These are phyloP conservation scores for Theodoxus fluviatilis DNA, from an alignment of 2,888 invertebrate genomes.

Conservation along the genomic window DNA sequence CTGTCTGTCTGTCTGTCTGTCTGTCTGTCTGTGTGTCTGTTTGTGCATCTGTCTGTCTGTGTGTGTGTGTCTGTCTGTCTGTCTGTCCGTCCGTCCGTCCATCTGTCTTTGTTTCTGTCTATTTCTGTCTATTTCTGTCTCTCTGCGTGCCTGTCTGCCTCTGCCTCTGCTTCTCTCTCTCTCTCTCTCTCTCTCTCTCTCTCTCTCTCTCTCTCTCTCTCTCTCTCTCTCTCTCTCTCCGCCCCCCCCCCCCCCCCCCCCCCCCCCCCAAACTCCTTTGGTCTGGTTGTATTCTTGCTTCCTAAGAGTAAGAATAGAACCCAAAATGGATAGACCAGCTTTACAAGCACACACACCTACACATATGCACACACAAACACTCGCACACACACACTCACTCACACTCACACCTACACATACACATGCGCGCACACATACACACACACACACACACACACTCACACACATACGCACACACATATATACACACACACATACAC, in stretches of 20 bases:
- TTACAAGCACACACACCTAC: not conserved
- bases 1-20: constrained; percentile 1
- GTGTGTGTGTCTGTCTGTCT: constrained; percentile 12
- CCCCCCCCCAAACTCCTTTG: not conserved
- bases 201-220: constrained; percentile 1
- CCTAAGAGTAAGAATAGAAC: not conserved
- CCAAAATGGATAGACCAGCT: not conserved
- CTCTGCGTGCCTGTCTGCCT: not conserved
- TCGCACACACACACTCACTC: not conserved
- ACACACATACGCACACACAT: constrained; percentile 11
- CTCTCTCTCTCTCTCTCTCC: not conserved
- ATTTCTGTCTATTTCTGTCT: too few species aligned
- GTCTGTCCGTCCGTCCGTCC: constrained; percentile 5
- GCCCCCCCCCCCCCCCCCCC: not conserved
- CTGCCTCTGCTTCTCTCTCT: not conserved
- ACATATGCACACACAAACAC: not conserved
- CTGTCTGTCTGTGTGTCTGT: not conserved
- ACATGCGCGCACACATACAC: not conserved
- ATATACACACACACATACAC: constrained; percentile 23
- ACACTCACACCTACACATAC: not conserved
- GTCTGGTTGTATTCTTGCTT: not conserved
- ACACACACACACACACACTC: constrained; percentile 8
- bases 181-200: not conserved
- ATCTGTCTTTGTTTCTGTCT: not conserved
- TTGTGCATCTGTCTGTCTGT: not conserved